Conservation (phyloP, 2,797 vertebrate genomes). For the Lacerta viridis region DNA sequence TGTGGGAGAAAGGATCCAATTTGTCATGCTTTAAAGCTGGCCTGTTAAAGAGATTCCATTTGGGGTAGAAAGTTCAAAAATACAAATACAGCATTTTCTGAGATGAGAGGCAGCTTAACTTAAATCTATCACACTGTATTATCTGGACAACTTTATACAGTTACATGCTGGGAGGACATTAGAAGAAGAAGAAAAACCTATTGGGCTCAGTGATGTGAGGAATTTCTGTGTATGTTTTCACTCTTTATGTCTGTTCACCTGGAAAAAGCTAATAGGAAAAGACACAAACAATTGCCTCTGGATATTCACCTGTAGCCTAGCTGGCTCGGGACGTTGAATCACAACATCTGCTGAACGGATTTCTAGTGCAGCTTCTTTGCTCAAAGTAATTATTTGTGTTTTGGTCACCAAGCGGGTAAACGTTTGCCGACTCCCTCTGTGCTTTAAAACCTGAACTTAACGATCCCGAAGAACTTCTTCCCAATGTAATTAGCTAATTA, state of each 20-base stretch:
- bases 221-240: background rate
- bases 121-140: background rate
- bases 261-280: background rate
- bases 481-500: slow-evolving; percentile 72
- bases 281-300: background rate
- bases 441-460: slow-evolving; percentile 71
- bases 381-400: slow-evolving; percentile 38
- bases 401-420: slow-evolving; percentile 47
- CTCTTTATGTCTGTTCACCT: background rate
- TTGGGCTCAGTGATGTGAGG: slow-evolving; percentile 7
- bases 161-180: background rate
- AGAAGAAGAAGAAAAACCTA: background rate
- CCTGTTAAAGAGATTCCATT: background rate
- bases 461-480: slow-evolving; percentile 67
- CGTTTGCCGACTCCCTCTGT: slow-evolving; percentile 53
- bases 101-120: slow-evolving; percentile 12
- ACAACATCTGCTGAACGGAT: slow-evolving; percentile 29
- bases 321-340: background rate
- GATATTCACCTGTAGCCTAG: slow-evolving; percentile 19
- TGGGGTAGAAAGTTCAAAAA: slow-evolving; percentile 1
- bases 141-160: background rate
- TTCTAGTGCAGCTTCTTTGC: background rate
- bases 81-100: background rate
- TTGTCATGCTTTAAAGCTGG: background rate
- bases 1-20: background rate